Base-by-base conservation (phyloP, 2,888 invertebrate genomes). In the Melieria picta region DNA sequence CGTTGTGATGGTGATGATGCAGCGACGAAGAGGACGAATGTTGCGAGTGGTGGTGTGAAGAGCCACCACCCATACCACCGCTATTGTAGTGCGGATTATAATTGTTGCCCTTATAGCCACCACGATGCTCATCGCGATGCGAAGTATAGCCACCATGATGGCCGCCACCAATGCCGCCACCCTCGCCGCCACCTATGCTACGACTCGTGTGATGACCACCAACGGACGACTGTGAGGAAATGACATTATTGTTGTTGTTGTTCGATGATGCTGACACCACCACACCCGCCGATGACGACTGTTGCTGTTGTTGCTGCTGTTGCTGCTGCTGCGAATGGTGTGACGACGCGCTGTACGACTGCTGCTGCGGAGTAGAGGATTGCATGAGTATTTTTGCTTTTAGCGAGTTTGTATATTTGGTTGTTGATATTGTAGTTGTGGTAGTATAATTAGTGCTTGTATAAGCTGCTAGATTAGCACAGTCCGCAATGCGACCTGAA, bases 101-200 rank as follows among this genome's bases (percentile, higher is more conserved):
- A 77, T 81, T 83, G 72, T 82, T 84, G 76, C 84, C 83, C 76
- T 83, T 84, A 74, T 84, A 84, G 71, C 82, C 82, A 46, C 83
- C 83, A 57, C 83, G 84, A 79, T 83, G 81, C 66, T 82, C 78
- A 47, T 76, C 78, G 47, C 83, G 82, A 72, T 84, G 83, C 10
- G 81, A 78, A 65, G 75, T 79, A 64, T 83, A 85, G 52, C 77
- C 78, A 45, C 79, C 30, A 30, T 30, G 30, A 30, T 30, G 77
- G 57, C 78, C 74, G 62, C 78, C 75, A 67, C 74, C 65, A 47
- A 62, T 30, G 46, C 62, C 69, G 42, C 79, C 74, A n/a, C 74
- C 72, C 11, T 73, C 73, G 3, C 72, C 74, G 52, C 78, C 78
- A 55, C 81, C 77, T 30, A 30, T 30, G 30, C 30, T 30, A 55